Conservation (phyloP, 2,888 invertebrate genomes). For the Idaea aversata region DNA sequence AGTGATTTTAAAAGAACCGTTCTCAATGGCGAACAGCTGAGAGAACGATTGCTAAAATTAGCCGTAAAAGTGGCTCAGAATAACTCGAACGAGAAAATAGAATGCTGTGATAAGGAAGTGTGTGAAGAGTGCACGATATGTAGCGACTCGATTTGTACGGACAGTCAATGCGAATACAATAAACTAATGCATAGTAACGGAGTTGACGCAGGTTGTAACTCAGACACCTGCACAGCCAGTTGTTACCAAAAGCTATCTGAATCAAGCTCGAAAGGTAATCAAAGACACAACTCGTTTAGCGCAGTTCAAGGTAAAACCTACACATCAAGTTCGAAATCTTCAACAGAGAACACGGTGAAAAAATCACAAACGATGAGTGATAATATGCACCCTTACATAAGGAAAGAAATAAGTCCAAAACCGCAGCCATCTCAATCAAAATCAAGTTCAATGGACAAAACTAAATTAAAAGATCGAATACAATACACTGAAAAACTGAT, state of each 20-base stretch:
- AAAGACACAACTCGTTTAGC: constrained; percentile 74
- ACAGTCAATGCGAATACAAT: constrained; percentile 75
- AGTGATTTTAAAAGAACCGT: constrained; percentile 72
- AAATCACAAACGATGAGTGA: constrained; percentile 73
- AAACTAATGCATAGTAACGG: constrained; percentile 72
- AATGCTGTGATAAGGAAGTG: constrained; percentile 76
- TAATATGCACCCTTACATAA: constrained; percentile 74
- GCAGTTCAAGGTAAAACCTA: constrained; percentile 69
- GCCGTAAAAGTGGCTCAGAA: constrained; percentile 74
- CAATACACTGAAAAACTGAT: constrained; percentile 74
- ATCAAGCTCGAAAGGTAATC: constrained; percentile 55
- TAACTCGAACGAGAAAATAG: constrained; percentile 71
- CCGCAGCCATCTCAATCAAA: constrained; percentile 42
- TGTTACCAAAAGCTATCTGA: constrained; percentile 68
- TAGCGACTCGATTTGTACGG: constrained; percentile 75
- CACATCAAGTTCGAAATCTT: constrained; percentile 46
- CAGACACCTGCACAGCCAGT: constrained; percentile 68
- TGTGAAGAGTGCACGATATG: constrained; percentile 77
- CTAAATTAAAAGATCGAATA: constrained; percentile 68
- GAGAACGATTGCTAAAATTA: constrained; percentile 83
- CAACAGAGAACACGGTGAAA: constrained; percentile 63
- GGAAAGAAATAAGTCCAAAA: constrained; percentile 69
- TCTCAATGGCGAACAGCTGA: constrained; percentile 83
- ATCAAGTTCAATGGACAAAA: constrained; percentile 52
- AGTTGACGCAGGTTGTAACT: constrained; percentile 66